Evolutionary conservation across 1,140 invertebrate species (phyloP).

Genomic region (Pseudomyrmex sp.): DNA sequence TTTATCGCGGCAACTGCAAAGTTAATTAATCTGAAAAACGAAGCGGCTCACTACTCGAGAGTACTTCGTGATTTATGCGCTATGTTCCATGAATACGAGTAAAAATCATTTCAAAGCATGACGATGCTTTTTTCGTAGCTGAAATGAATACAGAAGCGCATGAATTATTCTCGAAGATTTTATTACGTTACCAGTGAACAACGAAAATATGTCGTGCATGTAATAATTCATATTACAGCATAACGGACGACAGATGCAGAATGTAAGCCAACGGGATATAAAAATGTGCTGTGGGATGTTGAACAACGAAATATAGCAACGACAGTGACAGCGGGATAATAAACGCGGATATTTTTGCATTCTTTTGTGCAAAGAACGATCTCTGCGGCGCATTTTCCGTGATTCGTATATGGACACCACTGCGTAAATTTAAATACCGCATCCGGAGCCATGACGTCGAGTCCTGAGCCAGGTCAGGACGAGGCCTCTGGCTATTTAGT

Average conservation of each 20-base stretch:
- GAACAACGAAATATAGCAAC: background rate
- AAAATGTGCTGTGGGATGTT: constrained; percentile 21
- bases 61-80: constrained; percentile 2
- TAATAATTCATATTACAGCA: constrained; percentile 37
- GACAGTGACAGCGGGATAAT: constrained; percentile 1
- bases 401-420: background rate
- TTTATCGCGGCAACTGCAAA: background rate
- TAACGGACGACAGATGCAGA: constrained; percentile 11
- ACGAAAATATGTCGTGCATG: constrained; percentile 26
- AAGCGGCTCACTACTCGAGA: background rate
- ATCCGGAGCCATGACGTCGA: background rate
- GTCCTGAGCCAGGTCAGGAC: constrained; percentile 41
- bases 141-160: constrained; percentile 2
- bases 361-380: constrained; percentile 5
- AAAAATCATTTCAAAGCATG: constrained; percentile 16
- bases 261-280: background rate
- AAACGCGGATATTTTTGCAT: constrained; percentile 26
- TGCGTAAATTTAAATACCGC: constrained; percentile 65
- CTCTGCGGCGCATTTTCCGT: constrained; percentile 19
- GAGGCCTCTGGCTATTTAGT: constrained; percentile 63
- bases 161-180: constrained; percentile 50
- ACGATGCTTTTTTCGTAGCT: background rate
- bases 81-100: constrained; percentile 4
- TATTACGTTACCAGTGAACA: constrained; percentile 29
- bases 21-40: constrained; percentile 45